phyloP scores from a whole-genome alignment of 2,888 invertebrate genomes.

The Eupithecia subumbrata region DNA sequence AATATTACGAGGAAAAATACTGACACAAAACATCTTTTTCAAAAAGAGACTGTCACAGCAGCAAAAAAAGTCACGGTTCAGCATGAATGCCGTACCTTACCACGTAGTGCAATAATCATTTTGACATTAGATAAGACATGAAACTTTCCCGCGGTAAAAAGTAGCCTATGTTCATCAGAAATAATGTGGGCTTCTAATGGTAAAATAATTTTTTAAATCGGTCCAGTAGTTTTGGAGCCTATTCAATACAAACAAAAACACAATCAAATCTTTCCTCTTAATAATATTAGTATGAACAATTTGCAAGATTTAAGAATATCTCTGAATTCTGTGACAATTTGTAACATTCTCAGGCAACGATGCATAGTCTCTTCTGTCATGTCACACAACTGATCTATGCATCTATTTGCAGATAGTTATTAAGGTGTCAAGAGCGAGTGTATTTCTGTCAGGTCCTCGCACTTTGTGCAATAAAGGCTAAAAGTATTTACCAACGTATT shows the following conservation, averaged over 20 bases:
- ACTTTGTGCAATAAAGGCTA: conserved; percentile 27
- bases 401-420: conserved; percentile 48
- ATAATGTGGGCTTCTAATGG: too few relatives aligned
- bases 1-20: not conserved
- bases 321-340: not conserved
- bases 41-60: not conserved
- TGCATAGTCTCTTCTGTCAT: not conserved
- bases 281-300: too few relatives aligned
- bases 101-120: not conserved
- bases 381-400: conserved; percentile 42
- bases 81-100: not conserved
- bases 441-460: conserved; percentile 47
- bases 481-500: conserved; percentile 27
- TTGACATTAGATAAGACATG: not conserved
- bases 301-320: too few relatives aligned
- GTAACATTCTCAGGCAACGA: not conserved
- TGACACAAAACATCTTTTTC: not conserved
- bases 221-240: too few relatives aligned
- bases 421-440: conserved; percentile 63
- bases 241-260: too few relatives aligned
- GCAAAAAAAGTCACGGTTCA: not conserved
- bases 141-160: too few relatives aligned
- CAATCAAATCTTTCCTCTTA: too few relatives aligned
- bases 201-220: too few relatives aligned
- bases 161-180: too few relatives aligned